Conservation (phyloP, 1,140 invertebrate species). For the Cherax destructor region DNA sequence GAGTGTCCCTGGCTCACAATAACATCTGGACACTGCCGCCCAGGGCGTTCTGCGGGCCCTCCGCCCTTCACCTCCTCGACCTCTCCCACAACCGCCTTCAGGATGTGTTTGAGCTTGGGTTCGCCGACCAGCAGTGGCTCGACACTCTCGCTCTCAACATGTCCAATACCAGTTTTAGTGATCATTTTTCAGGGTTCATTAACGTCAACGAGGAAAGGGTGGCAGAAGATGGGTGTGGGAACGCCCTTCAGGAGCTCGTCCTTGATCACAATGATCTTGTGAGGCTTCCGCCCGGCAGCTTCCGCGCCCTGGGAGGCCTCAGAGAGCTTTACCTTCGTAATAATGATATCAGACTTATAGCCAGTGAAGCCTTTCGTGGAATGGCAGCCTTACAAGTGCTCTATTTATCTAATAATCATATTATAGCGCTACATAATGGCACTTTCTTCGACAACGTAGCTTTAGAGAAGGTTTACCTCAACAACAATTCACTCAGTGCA, state of each 20-base stretch:
- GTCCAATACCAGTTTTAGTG: slow-evolving; percentile 43
- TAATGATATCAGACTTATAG: slow-evolving; percentile 64
- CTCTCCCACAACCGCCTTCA: slow-evolving; percentile 86
- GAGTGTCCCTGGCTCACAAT: slow-evolving; percentile 83
- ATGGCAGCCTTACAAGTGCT: slow-evolving; percentile 70
- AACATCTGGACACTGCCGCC: slow-evolving; percentile 92
- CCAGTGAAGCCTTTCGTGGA: slow-evolving; percentile 63
- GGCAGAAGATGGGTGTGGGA: slow-evolving; percentile 37
- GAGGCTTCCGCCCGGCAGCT: slow-evolving; percentile 47
- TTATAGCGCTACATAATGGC: slow-evolving; percentile 86
- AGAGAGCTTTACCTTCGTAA: slow-evolving; percentile 48
- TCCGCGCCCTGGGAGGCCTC: slow-evolving; percentile 45
- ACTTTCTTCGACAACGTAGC: slow-evolving; percentile 78
- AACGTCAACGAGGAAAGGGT: not conserved
- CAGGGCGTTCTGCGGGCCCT: slow-evolving; percentile 86
- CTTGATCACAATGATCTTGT: slow-evolving; percentile 58
- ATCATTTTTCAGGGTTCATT: slow-evolving; percentile 22
- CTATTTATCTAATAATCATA: slow-evolving; percentile 83
- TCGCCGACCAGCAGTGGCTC: slow-evolving; percentile 74
- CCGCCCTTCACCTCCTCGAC: slow-evolving; percentile 87
- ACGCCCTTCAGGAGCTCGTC: slow-evolving; percentile 50
- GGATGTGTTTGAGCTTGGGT: slow-evolving; percentile 84
- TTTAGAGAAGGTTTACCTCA: slow-evolving; percentile 83
- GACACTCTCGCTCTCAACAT: slow-evolving; percentile 25
- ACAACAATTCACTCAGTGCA: slow-evolving; percentile 86